Evolutionary conservation across 2,888 invertebrate species (phyloP).

Genomic region (Oegoconia quadripuncta): DNA sequence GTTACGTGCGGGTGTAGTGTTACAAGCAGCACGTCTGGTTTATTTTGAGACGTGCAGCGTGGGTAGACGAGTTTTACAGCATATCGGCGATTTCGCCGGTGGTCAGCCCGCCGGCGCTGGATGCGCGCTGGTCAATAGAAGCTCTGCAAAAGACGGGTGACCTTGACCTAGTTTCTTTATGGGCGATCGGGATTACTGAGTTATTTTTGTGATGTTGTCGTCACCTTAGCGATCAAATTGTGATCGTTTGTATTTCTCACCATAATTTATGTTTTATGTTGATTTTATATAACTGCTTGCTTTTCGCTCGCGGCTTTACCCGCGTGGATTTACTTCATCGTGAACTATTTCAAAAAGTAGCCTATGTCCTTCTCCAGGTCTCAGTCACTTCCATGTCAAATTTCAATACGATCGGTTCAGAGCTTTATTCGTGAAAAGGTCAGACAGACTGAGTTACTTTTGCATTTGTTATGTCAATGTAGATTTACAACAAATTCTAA

Average conservation of each 20-base stretch:
- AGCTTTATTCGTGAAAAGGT: too few species aligned
- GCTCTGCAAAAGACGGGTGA: slow-evolving; percentile 40
- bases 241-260: neutral
- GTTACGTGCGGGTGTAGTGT: slow-evolving; percentile 63
- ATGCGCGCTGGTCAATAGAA: slow-evolving; percentile 8
- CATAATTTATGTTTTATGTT: neutral
- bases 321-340: too few species aligned
- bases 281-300: too few species aligned
- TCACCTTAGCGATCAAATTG: too few species aligned
- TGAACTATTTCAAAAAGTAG: too few species aligned
- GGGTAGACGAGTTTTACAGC: slow-evolving; percentile 43
- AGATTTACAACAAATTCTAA: too few species aligned
- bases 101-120: neutral
- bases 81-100: slow-evolving; percentile 35
- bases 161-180: slow-evolving; percentile 62
- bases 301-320: too few species aligned
- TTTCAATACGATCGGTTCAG: too few species aligned
- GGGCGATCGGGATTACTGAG: slow-evolving; percentile 17
- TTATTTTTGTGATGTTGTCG: slow-evolving; percentile 16
- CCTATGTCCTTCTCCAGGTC: too few species aligned
- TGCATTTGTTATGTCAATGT: too few species aligned
- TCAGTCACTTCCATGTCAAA: too few species aligned
- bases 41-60: slow-evolving; percentile 62
- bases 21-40: slow-evolving; percentile 66
- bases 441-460: too few species aligned